Evolutionary conservation across 1,140 invertebrate species (phyloP), one percentile per base, ranked within the genome.

Genomic region (Ctenoplectra terminalis): DNA sequence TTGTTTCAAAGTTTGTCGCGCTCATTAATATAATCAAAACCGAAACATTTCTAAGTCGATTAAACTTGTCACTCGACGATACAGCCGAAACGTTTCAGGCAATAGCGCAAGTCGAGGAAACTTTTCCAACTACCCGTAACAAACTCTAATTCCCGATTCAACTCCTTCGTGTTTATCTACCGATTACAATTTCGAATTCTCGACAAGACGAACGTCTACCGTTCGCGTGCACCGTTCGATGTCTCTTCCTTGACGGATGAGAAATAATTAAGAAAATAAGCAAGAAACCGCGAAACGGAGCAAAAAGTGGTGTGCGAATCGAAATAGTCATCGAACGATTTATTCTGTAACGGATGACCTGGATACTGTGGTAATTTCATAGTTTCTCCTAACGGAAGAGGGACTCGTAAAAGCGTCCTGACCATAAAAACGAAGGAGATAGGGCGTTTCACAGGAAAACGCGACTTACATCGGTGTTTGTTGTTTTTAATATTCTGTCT

Each of bases 271-370:
- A 52, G 46, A n/a, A 74, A 50, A 74, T 48, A 20, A 50, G 46
- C 2, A 29, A 61, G 56, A 37, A 48, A 63, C 46, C 31, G 34
- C 48, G 48, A 54, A 70, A 7, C 46, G 0, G 7, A 1, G 34
- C 4, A 64, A 75, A 64, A 64, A 75, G 17, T 64, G 17, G 60
- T 40, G 20, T 13, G 31, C 6, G 26, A 74, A 60, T 63, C 48
- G 58, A 23, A 74, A 74, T 50, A 48, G 58, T 63, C 58, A 26
- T 63, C 72, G 72, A 74, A 74, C 56, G 56, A 74, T 74, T 61
- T 48, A 50, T 50, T 17, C 58, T 20, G 23, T 61, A 74, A 37
- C 72, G 31, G 58, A 34, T 23, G 58, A 29, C 72, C 72, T 63
- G 72, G 17, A 63, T 74, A n/a, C 40, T 26, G 23, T 1, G 43